Evolutionary conservation across 2,888 invertebrate genomes (phyloP), one percentile per base, ranked within the genome.

Genomic region (Drosophila leonis): DNA sequence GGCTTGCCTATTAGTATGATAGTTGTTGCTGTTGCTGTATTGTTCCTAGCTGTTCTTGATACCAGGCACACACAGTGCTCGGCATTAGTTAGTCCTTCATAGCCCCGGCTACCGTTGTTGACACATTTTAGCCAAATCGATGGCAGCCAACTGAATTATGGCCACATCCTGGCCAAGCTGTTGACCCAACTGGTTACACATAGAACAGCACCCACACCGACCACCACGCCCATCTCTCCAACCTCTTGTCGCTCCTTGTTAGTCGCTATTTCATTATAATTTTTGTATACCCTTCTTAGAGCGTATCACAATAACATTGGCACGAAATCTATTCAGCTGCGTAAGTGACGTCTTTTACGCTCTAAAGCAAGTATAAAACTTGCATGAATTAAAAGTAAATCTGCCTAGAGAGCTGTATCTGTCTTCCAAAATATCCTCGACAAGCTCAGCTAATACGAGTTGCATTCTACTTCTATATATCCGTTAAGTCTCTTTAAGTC

Each of bases 211-310:
- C 13, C 20, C 6, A 7, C 37, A 39, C 41, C 24, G n/a, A 24
- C 24, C 24, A 24, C 24, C 46, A 18, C 0, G 27, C 24, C 46
- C 35, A 35, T 13, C 18, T 5, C 55, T 29, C 44, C 7, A 10
- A 6, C 13, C 27, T n/a, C 24, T 10, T 27, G 37, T 29, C 42
- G 24, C 46, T 24, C 57, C 42, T 15, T 7, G 55, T 20, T 39
- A 60, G 49, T 77, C 77, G 52, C 80, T 83, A 80, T 80, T 72
- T 80, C 80, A 80, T 80, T 83, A 80, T 77, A 56, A 78, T 83
- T 78, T 83, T 81, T n/a, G 10, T 24, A 42, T 31, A 33, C 42
- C 24, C 55, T 31, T 64, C 57, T 49, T 4, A 8, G 13, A 24
- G 51, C 13, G 20, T 33, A n/a, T n/a, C n/a, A 13, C 13, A 13